phyloP scores from a whole-genome alignment of 2,797 vertebrate species.

The Cottoperca gobio region DNA sequence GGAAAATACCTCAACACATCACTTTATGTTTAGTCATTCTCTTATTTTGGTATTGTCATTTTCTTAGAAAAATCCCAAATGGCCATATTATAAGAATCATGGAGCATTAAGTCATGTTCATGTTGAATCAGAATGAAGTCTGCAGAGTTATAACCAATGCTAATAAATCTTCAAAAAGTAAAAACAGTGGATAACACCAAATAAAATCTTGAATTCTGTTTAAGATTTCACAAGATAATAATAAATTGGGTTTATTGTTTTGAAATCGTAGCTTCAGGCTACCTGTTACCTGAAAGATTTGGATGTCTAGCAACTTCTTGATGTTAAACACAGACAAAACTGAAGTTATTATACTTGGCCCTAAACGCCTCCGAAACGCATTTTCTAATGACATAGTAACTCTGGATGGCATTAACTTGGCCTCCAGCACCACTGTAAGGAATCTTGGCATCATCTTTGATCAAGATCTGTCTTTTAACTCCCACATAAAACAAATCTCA shows the following conservation, averaged over 20 bases:
- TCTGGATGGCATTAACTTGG: no score
- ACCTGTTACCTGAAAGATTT: not conserved
- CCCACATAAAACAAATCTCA: no score
- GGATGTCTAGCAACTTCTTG: no score
- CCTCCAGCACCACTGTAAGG: no score
- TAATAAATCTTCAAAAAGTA: not conserved
- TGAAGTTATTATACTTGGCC: no score
- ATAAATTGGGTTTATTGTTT: not conserved
- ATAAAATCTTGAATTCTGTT: not conserved
- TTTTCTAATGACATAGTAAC: no score
- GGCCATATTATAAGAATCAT: not conserved
- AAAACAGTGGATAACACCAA: not conserved
- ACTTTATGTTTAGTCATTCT: not conserved
- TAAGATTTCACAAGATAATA: not conserved
- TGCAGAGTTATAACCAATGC: not conserved
- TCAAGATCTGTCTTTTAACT: no score
- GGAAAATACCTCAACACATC: not conserved
- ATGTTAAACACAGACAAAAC: no score
- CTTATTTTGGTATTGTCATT: not conserved
- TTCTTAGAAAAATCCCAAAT: not conserved
- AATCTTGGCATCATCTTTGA: no score
- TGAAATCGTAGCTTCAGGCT: constrained; percentile 1
- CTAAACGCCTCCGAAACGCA: no score
- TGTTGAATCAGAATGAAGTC: not conserved
- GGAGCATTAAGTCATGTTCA: not conserved